These are phyloP conservation scores for Merodon equestris DNA, from an alignment of 2,888 invertebrate genomes.

Conservation along the genomic window DNA sequence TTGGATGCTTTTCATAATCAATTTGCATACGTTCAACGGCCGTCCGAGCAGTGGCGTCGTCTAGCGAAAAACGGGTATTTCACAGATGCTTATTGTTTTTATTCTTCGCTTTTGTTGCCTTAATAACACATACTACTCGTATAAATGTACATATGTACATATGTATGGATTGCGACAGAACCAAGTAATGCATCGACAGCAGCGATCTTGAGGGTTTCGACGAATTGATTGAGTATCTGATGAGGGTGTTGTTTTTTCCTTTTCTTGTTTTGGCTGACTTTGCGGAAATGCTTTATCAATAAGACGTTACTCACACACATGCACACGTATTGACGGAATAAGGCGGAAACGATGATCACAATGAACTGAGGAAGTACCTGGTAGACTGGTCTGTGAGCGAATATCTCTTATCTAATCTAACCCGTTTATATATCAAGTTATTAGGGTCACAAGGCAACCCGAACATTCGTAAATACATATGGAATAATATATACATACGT, in stretches of 20 bases:
- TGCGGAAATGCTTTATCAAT: constrained; percentile 62
- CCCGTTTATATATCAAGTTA: constrained; percentile 43
- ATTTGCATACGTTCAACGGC: constrained; percentile 63
- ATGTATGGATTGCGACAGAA: constrained; percentile 38
- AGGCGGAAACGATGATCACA: constrained; percentile 37
- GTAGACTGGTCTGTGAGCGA: background rate
- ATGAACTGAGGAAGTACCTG: constrained; percentile 36
- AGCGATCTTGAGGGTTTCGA: constrained; percentile 45
- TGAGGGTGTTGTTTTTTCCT: constrained; percentile 8
- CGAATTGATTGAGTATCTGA: constrained; percentile 38
- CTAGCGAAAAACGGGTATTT: constrained; percentile 40
- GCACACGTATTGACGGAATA: background rate
- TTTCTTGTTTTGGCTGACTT: too few relatives aligned
- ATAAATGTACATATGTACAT: too few relatives aligned
- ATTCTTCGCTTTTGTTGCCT: too few relatives aligned
- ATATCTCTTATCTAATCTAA: constrained; percentile 43
- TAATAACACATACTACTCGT: too few relatives aligned
- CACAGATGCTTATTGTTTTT: background rate
- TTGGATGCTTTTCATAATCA: constrained; percentile 51
- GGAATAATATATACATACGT: background rate
- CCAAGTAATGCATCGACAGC: constrained; percentile 22
- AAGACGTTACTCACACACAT: background rate
- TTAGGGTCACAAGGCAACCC: constrained; percentile 58
- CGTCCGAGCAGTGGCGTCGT: constrained; percentile 24
- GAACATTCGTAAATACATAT: too few relatives aligned